A percentile compares a stretch with the other conserved stretches of the same genome.
Evolutionary conservation across 2,797 vertebrate genomes (phyloP).

Genomic region (Labeo calbasu): DNA sequence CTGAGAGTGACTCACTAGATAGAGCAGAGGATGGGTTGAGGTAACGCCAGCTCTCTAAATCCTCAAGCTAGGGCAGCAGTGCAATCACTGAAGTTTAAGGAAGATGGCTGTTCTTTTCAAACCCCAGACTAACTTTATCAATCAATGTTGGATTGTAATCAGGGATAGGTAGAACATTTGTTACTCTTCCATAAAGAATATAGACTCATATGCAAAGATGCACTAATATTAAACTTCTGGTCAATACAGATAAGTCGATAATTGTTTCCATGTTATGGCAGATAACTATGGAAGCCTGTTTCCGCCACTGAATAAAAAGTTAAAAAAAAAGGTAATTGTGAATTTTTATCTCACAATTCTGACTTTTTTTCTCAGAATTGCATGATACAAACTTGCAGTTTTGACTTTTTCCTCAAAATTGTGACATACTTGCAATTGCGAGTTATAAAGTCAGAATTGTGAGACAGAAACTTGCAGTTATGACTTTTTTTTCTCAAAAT

Average conservation of each 20-base stretch:
- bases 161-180: not conserved
- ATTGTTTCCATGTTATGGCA: not conserved
- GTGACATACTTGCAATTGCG: too few species aligned
- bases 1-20: not conserved
- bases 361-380: too few species aligned
- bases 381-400: too few species aligned
- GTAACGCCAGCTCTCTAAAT: constrained; percentile 20
- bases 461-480: too few species aligned
- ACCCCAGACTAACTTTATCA: constrained; percentile 25
- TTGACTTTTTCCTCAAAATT: too few species aligned
- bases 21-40: not conserved
- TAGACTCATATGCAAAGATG: not conserved
- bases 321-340: too few species aligned
- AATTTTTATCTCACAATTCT: too few species aligned
- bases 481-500: too few species aligned
- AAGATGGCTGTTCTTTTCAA: not conserved
- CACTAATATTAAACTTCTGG: not conserved
- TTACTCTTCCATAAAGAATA: not conserved
- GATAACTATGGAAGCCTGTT: too few species aligned
- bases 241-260: not conserved
- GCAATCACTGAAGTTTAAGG: constrained; percentile 4
- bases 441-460: too few species aligned
- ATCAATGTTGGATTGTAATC: too few species aligned
- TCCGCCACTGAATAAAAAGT: too few species aligned
- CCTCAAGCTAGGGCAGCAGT: constrained; percentile 2